phyloP scores from a whole-genome alignment of 2,888 invertebrate genomes.

The Sinhomidia bicolor region DNA sequence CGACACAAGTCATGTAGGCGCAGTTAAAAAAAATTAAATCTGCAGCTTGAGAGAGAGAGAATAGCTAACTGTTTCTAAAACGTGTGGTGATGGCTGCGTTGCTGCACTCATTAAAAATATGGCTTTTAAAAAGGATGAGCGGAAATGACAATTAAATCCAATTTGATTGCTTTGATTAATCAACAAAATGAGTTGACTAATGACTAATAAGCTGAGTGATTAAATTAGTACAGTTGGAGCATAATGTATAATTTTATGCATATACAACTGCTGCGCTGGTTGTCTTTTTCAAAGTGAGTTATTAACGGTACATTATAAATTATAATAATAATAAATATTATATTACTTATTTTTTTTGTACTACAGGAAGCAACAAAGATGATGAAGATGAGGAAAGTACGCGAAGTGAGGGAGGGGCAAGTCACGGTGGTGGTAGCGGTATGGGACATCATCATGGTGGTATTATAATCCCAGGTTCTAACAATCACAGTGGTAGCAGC shows the following conservation, averaged over 20 bases:
- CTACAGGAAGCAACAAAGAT: constrained; percentile 78
- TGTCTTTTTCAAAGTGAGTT: no score
- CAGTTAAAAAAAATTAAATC: neutral
- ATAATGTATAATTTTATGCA: no score
- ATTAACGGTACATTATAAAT: no score
- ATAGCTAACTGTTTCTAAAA: neutral
- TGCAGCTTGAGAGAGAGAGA: neutral
- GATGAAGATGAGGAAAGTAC: constrained; percentile 79
- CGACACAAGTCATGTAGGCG: neutral
- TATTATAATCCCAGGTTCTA: constrained; percentile 77
- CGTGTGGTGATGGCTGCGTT: neutral
- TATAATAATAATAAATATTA: neutral
- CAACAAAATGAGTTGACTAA: neutral
- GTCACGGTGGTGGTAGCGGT: constrained; percentile 70
- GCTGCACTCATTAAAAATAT: neutral
- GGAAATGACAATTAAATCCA: constrained; percentile 58
- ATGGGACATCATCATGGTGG: constrained; percentile 76
- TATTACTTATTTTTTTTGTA: neutral
- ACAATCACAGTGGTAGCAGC: constrained; percentile 71
- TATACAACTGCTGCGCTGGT: no score
- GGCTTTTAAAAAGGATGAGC: neutral
- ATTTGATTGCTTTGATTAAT: neutral
- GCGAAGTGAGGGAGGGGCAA: constrained; percentile 78
- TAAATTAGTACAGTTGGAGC: neutral
- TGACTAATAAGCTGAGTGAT: neutral